Conservation (phyloP, 1,140 invertebrate species). For the Lasioglossum albipes region DNA sequence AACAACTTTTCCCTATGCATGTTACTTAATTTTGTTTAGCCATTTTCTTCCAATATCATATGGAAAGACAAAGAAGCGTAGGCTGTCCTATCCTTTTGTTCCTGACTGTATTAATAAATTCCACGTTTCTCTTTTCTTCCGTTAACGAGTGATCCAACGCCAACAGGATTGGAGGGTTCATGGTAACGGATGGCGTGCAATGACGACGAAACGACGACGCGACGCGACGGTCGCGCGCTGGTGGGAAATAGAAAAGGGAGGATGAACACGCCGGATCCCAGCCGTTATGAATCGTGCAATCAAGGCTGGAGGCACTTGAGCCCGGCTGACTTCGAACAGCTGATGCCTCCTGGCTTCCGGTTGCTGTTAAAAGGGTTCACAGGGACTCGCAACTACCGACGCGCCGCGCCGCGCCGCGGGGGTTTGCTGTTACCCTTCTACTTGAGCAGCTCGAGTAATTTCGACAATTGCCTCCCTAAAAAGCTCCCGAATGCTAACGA, state of each 20-base stretch:
- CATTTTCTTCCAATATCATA: too few species aligned
- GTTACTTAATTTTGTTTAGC: too few species aligned
- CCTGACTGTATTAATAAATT: slow-evolving; percentile 22
- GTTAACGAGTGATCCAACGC: slow-evolving; percentile 40
- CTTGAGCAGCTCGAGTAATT: slow-evolving; percentile 2
- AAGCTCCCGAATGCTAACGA: slow-evolving; percentile 20
- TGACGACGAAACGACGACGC: not conserved
- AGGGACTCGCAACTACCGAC: slow-evolving; percentile 23
- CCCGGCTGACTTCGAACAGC: slow-evolving; percentile 49
- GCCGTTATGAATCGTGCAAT: slow-evolving; percentile 71
- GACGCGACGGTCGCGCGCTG: not conserved
- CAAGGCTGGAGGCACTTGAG: slow-evolving; percentile 58
- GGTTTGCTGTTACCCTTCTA: not conserved
- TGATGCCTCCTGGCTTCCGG: slow-evolving; percentile 58
- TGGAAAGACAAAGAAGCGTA: too few species aligned
- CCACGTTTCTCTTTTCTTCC: slow-evolving; percentile 1
- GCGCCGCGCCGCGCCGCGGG: not conserved
- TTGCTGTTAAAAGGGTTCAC: slow-evolving; percentile 38
- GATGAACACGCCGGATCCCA: slow-evolving; percentile 22
- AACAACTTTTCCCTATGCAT: too few species aligned
- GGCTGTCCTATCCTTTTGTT: too few species aligned
- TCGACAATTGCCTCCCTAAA: slow-evolving; percentile 31
- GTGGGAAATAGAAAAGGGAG: not conserved
- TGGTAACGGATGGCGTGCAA: not conserved
- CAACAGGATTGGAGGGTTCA: slow-evolving; percentile 5